A percentile compares a stretch with the other conserved stretches of the same genome.
These are phyloP conservation scores for Anastrepha obliqua DNA, from an alignment of 1,140 invertebrate genomes.

Conservation along the genomic window DNA sequence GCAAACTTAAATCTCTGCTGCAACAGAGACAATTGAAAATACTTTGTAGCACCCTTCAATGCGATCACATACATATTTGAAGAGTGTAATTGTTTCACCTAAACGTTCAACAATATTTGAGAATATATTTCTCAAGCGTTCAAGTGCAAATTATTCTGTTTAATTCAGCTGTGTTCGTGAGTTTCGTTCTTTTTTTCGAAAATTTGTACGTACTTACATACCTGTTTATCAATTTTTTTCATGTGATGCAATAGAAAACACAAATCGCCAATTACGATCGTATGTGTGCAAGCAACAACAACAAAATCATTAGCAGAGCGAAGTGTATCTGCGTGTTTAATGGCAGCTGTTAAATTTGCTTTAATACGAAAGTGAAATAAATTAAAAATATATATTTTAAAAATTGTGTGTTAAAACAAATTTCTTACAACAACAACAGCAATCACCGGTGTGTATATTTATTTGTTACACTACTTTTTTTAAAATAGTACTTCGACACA, in stretches of 20 bases:
- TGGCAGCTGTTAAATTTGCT: background rate
- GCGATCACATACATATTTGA: constrained; percentile 12
- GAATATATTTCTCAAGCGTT: background rate
- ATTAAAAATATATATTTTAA: background rate
- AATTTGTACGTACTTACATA: background rate
- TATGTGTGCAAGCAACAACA: background rate
- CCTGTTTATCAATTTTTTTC: background rate
- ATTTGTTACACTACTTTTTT: background rate
- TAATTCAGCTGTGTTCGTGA: background rate
- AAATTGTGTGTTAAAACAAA: background rate
- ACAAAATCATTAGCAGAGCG: background rate
- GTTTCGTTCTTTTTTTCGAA: background rate
- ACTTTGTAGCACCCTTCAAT: constrained; percentile 30
- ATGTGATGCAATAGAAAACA: constrained; percentile 47
- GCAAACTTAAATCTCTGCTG: background rate
- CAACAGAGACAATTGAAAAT: constrained; percentile 21
- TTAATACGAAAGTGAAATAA: background rate
- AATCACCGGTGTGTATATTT: constrained; percentile 6
- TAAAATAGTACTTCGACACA: too few species aligned
- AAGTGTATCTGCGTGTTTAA: background rate
- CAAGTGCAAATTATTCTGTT: constrained; percentile 15
- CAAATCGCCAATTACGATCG: constrained; percentile 5
- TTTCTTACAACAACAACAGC: background rate
- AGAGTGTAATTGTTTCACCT: background rate
- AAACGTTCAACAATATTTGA: background rate